Evolutionary conservation across 2,888 invertebrate genomes (phyloP), one percentile per base, ranked within the genome.

Genomic region (Drosophila engyochracea): DNA sequence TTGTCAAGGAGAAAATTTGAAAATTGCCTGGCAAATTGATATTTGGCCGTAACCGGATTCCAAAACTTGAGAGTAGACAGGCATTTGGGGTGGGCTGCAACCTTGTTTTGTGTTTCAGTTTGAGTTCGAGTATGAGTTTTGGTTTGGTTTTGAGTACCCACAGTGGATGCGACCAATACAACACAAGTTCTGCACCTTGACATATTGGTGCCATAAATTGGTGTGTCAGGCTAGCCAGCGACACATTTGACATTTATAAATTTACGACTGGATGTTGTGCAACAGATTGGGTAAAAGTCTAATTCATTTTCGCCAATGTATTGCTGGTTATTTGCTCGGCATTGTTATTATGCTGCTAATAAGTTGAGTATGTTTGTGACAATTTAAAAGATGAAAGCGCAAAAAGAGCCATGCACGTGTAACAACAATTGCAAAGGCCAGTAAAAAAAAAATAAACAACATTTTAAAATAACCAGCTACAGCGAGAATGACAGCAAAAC

Each of bases 321-420:
- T 47, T 66, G 12, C 35, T 5, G 25, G 54, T 60, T 71, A 63
- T 69, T 83, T 81, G 72, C 66, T 39, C 41, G 59, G 67, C 52
- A 58, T 60, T 86, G 73, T 72, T 81, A 72, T 86, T 72, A 74
- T 74, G 79, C 69, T 86, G 64, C 72, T 83, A 89, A 89, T 83
- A 89, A 79, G 82, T 84, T 76, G 76, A 63, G 35, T 72, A 52
- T 69, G 86, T 60, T 74, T 67, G 51, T 66, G 82, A 57, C 60
- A 63, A 66, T 57, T 22, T 49, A 47, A 54, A n/a, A 65, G 71
- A 76, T 71, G 64, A 52, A 64, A 73, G 60, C 33, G 39, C 44
- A 47, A 54, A 52, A 52, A 7, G 37, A 52, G 44, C 41, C 62
- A 53, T 74, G 70, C 60, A 59, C 39, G 57, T 62, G 6, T 31